Evolutionary conservation across 2,888 invertebrate species (phyloP).

Genomic region (Drosophila falleni): DNA sequence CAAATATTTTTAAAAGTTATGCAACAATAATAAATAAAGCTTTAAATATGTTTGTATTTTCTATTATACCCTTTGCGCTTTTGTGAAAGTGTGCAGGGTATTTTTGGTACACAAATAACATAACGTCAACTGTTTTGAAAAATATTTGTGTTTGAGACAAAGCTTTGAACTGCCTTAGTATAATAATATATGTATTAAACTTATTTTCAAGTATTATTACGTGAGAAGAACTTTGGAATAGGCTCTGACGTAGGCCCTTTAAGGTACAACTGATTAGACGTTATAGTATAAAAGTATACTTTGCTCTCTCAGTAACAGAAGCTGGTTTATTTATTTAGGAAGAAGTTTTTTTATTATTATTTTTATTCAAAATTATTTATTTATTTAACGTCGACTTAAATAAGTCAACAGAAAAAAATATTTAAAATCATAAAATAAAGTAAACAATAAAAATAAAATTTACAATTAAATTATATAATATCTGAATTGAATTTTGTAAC

Average conservation of each 20-base stretch:
- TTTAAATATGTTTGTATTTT: neutral
- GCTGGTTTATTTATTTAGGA: too few species aligned
- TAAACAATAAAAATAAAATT: too few species aligned
- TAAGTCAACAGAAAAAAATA: too few species aligned
- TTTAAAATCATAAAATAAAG: too few species aligned
- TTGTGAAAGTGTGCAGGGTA: neutral
- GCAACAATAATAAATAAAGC: neutral
- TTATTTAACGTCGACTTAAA: too few species aligned
- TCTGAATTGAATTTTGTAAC: neutral
- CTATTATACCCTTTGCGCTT: neutral
- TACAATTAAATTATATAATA: too few species aligned
- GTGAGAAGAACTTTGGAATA: neutral
- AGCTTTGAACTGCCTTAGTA: neutral
- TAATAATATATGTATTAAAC: neutral
- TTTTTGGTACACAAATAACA: neutral
- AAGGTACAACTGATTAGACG: neutral
- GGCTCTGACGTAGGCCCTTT: neutral
- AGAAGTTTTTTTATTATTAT: too few species aligned
- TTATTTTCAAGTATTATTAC: neutral
- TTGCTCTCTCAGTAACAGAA: neutral
- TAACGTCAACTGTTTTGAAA: conserved; percentile 12
- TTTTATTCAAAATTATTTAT: too few species aligned
- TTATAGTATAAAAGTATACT: neutral
- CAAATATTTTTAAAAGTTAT: neutral
- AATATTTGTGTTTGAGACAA: conserved; percentile 4